Conservation (phyloP, 2,888 invertebrate genomes). For the Syrista parreyssii region DNA sequence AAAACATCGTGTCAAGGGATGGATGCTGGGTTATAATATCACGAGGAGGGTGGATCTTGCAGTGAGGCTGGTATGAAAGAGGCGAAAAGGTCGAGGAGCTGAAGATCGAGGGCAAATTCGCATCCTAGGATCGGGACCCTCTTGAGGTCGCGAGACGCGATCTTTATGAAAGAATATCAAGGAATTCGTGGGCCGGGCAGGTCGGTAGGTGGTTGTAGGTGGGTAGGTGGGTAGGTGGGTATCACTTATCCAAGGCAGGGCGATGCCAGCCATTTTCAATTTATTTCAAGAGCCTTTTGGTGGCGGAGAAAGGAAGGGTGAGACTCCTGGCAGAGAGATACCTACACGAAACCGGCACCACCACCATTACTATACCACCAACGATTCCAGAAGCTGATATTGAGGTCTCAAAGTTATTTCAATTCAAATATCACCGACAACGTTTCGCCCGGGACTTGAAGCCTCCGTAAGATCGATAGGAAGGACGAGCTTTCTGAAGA, state of each 20-base stretch:
- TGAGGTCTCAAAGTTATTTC: conserved; percentile 52
- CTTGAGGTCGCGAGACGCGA: conserved; percentile 8
- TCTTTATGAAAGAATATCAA: conserved; percentile 25
- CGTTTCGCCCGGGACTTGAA: conserved; percentile 6
- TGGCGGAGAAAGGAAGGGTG: conserved; percentile 47
- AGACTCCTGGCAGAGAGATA: conserved; percentile 43
- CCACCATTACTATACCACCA: conserved; percentile 21
- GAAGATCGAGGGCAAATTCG: background rate
- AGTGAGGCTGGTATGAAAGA: background rate
- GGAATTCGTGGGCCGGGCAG: conserved; percentile 18
- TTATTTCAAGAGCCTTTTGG: conserved; percentile 61
- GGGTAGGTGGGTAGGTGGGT: conserved; percentile 33
- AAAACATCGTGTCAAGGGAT: background rate
- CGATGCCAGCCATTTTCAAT: conserved; percentile 61
- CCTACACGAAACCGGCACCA: conserved; percentile 30
- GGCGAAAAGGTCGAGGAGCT: background rate
- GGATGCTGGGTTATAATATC: background rate
- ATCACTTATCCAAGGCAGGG: conserved; percentile 54
- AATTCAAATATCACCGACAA: conserved; percentile 35
- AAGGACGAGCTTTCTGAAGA: background rate
- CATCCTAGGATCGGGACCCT: background rate
- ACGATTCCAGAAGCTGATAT: conserved; percentile 42
- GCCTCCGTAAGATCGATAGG: conserved; percentile 4
- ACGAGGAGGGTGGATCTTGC: background rate
- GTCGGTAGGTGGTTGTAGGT: background rate